A percentile compares a stretch with the other conserved stretches of the same genome.
Conservation (phyloP, 1,140 invertebrate species). For the Phymastichus coffea region DNA sequence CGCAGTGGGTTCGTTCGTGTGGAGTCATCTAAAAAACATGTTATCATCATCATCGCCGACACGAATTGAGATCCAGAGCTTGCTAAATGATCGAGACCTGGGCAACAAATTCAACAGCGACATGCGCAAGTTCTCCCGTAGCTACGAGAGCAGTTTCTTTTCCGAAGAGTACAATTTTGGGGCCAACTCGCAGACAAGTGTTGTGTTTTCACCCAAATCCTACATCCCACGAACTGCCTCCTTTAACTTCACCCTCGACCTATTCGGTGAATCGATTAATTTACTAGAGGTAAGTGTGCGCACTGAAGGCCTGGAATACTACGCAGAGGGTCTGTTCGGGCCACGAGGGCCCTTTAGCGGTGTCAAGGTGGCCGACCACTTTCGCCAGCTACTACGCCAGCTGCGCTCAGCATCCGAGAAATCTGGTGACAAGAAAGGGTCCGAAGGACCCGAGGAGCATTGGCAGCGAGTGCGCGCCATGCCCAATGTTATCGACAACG, state of each 20-base stretch:
- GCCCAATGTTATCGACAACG: conserved; percentile 64
- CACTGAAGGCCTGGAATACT: conserved; percentile 81
- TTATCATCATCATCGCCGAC: conserved; percentile 81
- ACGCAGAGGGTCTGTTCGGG: conserved; percentile 79
- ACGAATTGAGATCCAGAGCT: conserved; percentile 77
- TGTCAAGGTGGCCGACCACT: conserved; percentile 62
- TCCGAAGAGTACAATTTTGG: conserved; percentile 85
- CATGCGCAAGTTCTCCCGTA: conserved; percentile 85
- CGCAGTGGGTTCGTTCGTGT: conserved; percentile 89
- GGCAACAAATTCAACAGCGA: conserved; percentile 77
- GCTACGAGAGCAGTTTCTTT: conserved; percentile 83
- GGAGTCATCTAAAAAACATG: conserved; percentile 86
- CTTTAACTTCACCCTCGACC: conserved; percentile 82
- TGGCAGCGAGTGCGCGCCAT: conserved; percentile 60
- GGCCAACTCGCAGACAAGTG: conserved; percentile 73
- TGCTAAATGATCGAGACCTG: conserved; percentile 73
- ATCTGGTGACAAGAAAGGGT: conserved; percentile 48
- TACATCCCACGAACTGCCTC: conserved; percentile 81
- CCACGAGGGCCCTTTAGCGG: conserved; percentile 69
- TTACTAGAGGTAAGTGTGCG: conserved; percentile 77
- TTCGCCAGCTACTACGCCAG: conserved; percentile 56
- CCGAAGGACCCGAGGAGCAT: conserved; percentile 44
- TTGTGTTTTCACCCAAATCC: conserved; percentile 87
- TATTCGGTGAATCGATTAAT: conserved; percentile 90
- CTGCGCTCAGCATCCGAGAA: conserved; percentile 56